Percentiles rank a stretch among this genome's conserved stretches.
These are phyloP conservation scores for Cervus canadensis DNA, from an alignment of 2,113 vertebrate genomes.

Conservation along the genomic window DNA sequence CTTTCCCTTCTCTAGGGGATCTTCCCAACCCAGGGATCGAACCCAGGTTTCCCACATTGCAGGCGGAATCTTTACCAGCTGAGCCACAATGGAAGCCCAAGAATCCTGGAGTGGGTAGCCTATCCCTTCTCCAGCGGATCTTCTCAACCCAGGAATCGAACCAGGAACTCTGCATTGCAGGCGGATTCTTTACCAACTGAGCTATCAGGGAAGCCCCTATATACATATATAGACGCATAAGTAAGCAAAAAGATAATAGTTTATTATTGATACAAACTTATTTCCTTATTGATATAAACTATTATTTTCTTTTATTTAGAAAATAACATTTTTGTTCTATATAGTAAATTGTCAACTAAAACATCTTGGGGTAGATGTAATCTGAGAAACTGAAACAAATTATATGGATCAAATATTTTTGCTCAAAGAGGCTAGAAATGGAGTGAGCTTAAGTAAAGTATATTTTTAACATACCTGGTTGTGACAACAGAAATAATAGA, in stretches of 20 bases:
- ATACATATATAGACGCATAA: not conserved
- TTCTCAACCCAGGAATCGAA: not conserved
- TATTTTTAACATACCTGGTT: not conserved
- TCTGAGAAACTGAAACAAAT: conserved; percentile 21
- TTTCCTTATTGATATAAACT: conserved; percentile 14
- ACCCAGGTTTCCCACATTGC: not conserved
- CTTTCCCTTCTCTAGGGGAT: not conserved
- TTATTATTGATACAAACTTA: conserved; percentile 19
- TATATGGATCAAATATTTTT: conserved; percentile 34
- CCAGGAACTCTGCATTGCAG: not conserved
- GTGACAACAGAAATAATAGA: not conserved
- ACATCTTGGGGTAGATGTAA: not conserved
- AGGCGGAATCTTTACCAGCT: not conserved
- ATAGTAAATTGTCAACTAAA: conserved; percentile 27
- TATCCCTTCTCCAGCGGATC: not conserved
- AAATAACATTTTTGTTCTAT: conserved; percentile 9
- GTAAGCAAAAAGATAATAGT: not conserved
- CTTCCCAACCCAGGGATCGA: not conserved
- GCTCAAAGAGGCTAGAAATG: not conserved
- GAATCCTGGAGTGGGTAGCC: not conserved
- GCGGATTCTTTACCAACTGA: not conserved
- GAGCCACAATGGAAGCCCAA: not conserved
- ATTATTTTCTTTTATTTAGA: not conserved
- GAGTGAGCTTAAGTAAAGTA: not conserved
- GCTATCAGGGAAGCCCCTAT: not conserved